These are phyloP conservation scores for Entosphenus tridentatus DNA, from an alignment of 2,113 vertebrate species.

Conservation along the genomic window DNA sequence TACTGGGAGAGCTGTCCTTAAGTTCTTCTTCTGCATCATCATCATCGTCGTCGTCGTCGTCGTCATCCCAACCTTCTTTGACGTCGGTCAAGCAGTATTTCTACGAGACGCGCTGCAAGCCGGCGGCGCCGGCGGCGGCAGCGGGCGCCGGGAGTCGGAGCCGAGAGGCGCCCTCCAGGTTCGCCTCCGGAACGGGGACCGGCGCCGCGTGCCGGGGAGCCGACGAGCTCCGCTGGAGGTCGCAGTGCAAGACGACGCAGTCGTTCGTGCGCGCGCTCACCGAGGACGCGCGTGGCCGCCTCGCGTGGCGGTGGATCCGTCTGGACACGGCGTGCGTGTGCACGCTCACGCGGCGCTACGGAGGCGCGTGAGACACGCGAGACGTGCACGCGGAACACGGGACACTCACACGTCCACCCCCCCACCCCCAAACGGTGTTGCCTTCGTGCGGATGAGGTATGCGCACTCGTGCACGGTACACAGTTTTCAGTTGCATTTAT, in stretches of 20 bases:
- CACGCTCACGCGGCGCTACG: slow-evolving; percentile 33
- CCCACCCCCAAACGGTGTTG: no score
- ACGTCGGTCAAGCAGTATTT: slow-evolving; percentile 57
- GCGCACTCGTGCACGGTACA: no score
- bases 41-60: no score
- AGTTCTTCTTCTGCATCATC: no score
- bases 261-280: slow-evolving; percentile 51
- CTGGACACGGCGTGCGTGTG: slow-evolving; percentile 71
- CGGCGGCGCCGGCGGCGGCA: slow-evolving; percentile 25
- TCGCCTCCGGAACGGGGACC: slow-evolving; percentile 16
- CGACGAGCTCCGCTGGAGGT: slow-evolving; percentile 51
- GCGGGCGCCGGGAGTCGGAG: no score
- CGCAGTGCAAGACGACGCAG: slow-evolving; percentile 47
- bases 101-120: slow-evolving; percentile 59
- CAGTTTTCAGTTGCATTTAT: no score
- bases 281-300: slow-evolving; percentile 25
- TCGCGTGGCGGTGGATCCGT: slow-evolving; percentile 59
- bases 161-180: no score
- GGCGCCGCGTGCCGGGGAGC: slow-evolving; percentile 76
- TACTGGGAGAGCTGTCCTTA: slow-evolving; percentile 33
- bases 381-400: slow-evolving; percentile 70
- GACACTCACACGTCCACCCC: slow-evolving; percentile 52
- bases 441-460: no score
- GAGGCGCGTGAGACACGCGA: slow-evolving; percentile 51
- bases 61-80: slow-evolving; percentile 25